Base-by-base conservation (phyloP, 2,113 vertebrate species). In the Pseudorasbora parva region DNA sequence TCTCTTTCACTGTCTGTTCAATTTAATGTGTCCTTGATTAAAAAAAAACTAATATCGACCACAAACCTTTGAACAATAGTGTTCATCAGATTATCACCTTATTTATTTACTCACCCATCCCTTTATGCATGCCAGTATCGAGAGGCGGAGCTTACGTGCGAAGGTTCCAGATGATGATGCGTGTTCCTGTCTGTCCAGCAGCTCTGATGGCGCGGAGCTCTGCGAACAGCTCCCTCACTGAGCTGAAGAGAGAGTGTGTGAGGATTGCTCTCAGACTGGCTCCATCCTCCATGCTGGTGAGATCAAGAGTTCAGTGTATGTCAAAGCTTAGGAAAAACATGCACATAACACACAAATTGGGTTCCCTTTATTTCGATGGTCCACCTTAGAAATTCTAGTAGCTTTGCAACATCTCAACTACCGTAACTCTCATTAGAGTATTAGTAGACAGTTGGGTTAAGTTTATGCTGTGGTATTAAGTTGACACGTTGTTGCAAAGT, bases 111-210 rank as follows among this genome's bases (percentile, higher is more conserved):
- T 47, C 45, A 47, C 43, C 43, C n/a, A 25, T 64, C 11, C 17
- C 4, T 15, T 71, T 41, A 8, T n/a, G 4, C 21, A 3, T 43
- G 19, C 64, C 27, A 8, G 30, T 49, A 49, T n/a, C 15, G 12
- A 49, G 47, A 14, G 47, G 47, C 17, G 45, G 25, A 51, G 59
- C 88, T 83, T 90, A 98, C 97, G 92, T 94, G 88, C 96, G 93
- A 9, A 98, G 94, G 78, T 97, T 98, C 98, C 98, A 99, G 87
- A 98, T 97, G 84, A 99, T 97, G 87, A 99, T 96, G 78, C 95
- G 93, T 21, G 98, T 97, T 86, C 97, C 98, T 10, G 95, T 97
- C 84, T 84, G 30, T 43, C 74, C 84, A 1, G 78, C 15, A 1
- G 86, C 49, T 11, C 3, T 83, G 82, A 99, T 95, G 66, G 94